Base-by-base conservation (phyloP, 53 echinoderm and acorn worm species). In the Luidia sarsii region DNA sequence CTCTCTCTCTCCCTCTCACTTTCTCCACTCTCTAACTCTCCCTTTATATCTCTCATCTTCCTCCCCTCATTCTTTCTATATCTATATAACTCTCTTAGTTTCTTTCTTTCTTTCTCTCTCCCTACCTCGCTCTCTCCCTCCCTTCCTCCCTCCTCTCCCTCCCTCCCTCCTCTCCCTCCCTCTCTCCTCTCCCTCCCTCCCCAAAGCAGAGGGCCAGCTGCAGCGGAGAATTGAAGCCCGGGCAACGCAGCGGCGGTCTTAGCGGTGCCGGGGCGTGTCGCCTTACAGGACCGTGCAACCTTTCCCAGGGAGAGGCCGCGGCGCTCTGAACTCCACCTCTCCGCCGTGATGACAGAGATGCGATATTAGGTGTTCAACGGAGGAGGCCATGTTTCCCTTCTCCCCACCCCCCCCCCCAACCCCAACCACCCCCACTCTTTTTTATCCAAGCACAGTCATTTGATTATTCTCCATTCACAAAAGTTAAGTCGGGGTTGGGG, bases 221-320 rank as follows among this genome's bases (percentile, higher is more conserved):
- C 43, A 39, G 77, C 18, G 45, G 29, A 20, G 65, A 39, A 35
- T 16, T 33, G 16, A 62, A n/a, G 18, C 33, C 62, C 9, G 54
- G 22, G 14, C 37, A 24, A 23, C 7, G 15, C 34, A 18, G 56
- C 37, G 28, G 56, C 16, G 38, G 28, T 31, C 33, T 23, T 14
- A 39, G 21, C 22, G 16, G 74, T 48, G 37, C 10, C 43, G 61
- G 23, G 31, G 32, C 61, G 46, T 77, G 30, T 77, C 77, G 32
- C 32, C 77, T 77, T 77, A 77, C 77, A 77, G 60, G 59, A 10
- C 77, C 60, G 54, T 37, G 48, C 77, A 77, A n/a, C 77, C 74
- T 77, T 77, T 60, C 59, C 77, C 55, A 45, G 11, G 59, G 6
- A 20, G n/a, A 19, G 77, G 77, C 60, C 60, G 37, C 48, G 31